A percentile compares a stretch with the other conserved stretches of the same genome.
Conservation (phyloP, 2,797 vertebrate species). For the Hoplostethus mediterraneus region DNA sequence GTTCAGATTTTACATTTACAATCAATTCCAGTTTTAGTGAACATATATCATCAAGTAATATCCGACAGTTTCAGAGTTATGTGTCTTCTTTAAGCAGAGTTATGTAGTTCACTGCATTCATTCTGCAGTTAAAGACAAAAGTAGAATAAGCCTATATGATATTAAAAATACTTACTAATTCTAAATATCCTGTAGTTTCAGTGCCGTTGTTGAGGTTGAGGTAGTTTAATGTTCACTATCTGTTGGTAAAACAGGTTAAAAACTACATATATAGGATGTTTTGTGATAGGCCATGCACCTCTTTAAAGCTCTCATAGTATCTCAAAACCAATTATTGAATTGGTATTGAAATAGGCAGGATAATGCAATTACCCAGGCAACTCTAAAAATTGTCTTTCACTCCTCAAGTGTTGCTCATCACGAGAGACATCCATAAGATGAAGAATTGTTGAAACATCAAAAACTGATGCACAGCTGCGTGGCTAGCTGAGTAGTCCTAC, state of each 20-base stretch:
- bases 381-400: no score
- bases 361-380: no score
- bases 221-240: neutral
- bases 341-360: no score
- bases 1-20: neutral
- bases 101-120: neutral
- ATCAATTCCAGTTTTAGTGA: constrained; percentile 40
- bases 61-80: neutral
- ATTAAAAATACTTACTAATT: no score
- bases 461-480: neutral
- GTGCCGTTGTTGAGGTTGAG: neutral
- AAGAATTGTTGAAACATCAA: neutral
- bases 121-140: neutral
- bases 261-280: no score
- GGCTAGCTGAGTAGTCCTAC: constrained; percentile 19
- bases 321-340: no score
- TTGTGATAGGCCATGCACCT: no score
- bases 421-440: no score
- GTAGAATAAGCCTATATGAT: no score
- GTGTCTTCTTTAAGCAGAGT: neutral
- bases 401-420: no score
- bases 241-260: no score
- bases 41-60: constrained; percentile 8
- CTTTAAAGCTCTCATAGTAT: no score
- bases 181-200: neutral